Percentiles rank a stretch among this genome's conserved stretches.
These are phyloP conservation scores for Dorcus hopei DNA, from an alignment of 2,888 invertebrate species.

Conservation along the genomic window DNA sequence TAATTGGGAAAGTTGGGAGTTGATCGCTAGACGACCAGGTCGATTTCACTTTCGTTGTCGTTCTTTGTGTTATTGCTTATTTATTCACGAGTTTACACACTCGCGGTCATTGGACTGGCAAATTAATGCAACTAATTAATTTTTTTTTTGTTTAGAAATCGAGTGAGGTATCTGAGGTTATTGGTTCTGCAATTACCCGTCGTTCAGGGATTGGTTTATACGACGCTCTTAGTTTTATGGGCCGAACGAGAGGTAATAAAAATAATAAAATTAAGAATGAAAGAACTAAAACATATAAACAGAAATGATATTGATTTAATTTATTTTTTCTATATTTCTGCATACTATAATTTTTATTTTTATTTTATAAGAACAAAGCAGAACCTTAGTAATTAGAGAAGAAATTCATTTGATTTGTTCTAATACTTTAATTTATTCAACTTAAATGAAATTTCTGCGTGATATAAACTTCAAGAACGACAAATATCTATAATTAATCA, in stretches of 20 bases:
- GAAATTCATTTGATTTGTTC: no score
- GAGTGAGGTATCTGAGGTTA: conserved; percentile 54
- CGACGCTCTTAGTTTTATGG: conserved; percentile 59
- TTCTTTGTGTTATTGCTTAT: not conserved
- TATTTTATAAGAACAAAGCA: not conserved
- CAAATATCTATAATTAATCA: no score
- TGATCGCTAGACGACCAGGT: not conserved
- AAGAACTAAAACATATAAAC: not conserved
- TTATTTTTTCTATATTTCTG: no score
- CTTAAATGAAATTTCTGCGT: no score
- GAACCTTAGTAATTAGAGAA: not conserved
- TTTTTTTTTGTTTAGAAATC: conserved; percentile 51
- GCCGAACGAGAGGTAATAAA: conserved; percentile 63
- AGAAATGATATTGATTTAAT: not conserved
- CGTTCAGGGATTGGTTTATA: conserved; percentile 62
- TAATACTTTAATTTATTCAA: no score
- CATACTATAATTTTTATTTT: not conserved
- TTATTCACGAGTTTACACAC: not conserved
- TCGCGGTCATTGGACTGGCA: no score
- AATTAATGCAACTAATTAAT: no score
- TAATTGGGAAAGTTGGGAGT: not conserved
- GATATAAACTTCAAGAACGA: no score
- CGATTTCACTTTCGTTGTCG: no score
- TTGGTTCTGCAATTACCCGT: conserved; percentile 68
- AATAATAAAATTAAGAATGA: not conserved